These are phyloP conservation scores for Parazoanthus atlanticus DNA, from an alignment of 92 coral and sea anemone genomes.

Conservation along the genomic window DNA sequence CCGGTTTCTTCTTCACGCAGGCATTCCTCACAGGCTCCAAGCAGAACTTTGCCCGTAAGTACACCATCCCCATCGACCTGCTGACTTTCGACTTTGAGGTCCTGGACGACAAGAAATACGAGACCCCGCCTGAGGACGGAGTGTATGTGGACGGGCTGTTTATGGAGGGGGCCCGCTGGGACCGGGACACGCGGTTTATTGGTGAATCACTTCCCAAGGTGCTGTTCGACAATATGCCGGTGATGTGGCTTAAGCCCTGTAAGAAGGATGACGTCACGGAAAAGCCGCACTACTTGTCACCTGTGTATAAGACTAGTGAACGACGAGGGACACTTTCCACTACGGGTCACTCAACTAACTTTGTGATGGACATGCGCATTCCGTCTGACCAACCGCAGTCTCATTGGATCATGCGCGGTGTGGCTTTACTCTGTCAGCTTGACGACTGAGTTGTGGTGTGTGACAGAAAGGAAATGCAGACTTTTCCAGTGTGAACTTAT, in stretches of 20 bases:
- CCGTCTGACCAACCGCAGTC: conserved; percentile 99
- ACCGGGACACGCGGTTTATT: conserved; percentile 77
- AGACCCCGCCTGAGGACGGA: conserved; percentile 95
- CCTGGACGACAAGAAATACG: conserved; percentile 89
- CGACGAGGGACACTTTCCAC: conserved; percentile 98
- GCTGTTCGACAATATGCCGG: conserved; percentile 85
- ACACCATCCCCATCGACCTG: conserved; percentile 96
- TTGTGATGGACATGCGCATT: conserved; percentile 99
- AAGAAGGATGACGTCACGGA: conserved; percentile 89
- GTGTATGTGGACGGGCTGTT: conserved; percentile 93
- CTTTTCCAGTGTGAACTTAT: conserved; percentile 1
- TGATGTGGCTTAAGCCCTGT: conserved; percentile 96
- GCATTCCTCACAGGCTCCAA: conserved; percentile 99
- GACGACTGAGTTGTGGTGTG: conserved; percentile 66
- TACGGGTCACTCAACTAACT: conserved; percentile 99
- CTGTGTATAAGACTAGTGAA: conserved; percentile 98
- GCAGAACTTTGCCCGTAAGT: conserved; percentile 96
- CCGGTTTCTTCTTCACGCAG: conserved; percentile 98
- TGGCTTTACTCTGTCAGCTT: conserved; percentile 94
- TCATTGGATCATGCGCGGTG: conserved; percentile 99
- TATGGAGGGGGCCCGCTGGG: conserved; percentile 99
- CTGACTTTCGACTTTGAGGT: conserved; percentile 93
- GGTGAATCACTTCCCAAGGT: conserved; percentile 95
- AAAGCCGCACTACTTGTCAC: conserved; percentile 92
- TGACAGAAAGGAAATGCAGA: neutral